Base-by-base conservation (phyloP, 2,797 vertebrate genomes). In the Protonibea diacanthus region DNA sequence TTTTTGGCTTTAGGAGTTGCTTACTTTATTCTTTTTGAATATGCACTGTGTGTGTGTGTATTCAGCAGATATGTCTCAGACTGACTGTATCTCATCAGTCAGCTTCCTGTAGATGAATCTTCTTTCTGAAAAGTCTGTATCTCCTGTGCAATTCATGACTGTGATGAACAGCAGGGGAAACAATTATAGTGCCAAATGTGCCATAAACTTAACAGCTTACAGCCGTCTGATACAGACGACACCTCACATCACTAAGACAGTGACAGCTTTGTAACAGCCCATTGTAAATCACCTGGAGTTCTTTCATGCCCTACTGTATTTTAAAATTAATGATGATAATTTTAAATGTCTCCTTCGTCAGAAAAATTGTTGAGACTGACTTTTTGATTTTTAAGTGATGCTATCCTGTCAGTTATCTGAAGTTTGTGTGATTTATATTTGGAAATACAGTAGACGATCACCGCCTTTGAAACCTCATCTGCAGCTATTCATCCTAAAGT, bases 91-190 rank as follows among this genome's bases (percentile, higher is more conserved):
- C 33, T 56, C 42, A 72, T 78, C 56, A 45, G 1, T 61, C 67
- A 5, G 47, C 23, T 20, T 17, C 42, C 25, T 63, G 44, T 11
- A 17, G 47, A 63, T 49, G 1, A 18, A 45, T 40, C 49, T 5
- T 13, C 21, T 6, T 52, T 2, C 14, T 66, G 48, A 21, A 11
- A 29, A 42, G 63, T 11, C 25, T 2, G 23, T 2, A 52, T 38
- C 68, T 73, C 23, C 45, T 56, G 57, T 33, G 38, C 5, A 38
- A 57, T 53, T 72, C 25, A 23, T 14, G 48, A 71, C 29, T 9
- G 14, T 61, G 57, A 63, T 59, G 68, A 69, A 56, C 52, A 42
- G 45, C 53, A 20, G 58, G 3, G 38, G n/a, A 55, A 73, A 71
- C 10, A 20, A 11, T 42, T 57, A 20, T 2, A 38, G 25, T 2